Percentiles rank a stretch among this genome's conserved stretches.
phyloP scores from a whole-genome alignment of 2,797 vertebrate genomes.

The Neostethus bicornis region DNA sequence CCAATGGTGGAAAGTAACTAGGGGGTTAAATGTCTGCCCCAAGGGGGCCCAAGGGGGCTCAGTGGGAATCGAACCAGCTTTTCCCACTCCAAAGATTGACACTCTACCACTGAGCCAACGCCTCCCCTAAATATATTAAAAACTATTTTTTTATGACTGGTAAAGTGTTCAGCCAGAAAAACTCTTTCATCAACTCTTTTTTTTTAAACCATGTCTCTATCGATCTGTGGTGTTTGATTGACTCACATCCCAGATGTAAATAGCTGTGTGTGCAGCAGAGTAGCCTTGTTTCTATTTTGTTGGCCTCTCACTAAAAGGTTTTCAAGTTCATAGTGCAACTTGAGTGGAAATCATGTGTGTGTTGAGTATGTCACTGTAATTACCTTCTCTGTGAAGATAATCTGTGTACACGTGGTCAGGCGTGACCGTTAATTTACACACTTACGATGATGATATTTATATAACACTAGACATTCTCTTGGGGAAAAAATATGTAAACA shows the following conservation, averaged over 20 bases:
- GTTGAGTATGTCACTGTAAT: neutral
- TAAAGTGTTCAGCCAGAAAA: too few relatives aligned
- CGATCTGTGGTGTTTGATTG: too few relatives aligned
- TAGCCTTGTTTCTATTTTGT: neutral
- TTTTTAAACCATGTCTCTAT: neutral
- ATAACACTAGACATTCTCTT: constrained; percentile 1
- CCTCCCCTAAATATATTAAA: too few relatives aligned
- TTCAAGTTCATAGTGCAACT: neutral
- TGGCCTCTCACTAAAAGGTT: neutral
- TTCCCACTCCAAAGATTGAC: too few relatives aligned
- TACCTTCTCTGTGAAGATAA: constrained; percentile 2
- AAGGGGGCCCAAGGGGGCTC: too few relatives aligned
- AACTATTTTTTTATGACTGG: too few relatives aligned
- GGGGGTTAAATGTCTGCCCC: too few relatives aligned
- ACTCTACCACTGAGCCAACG: too few relatives aligned
- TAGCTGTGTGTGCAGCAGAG: constrained; percentile 1
- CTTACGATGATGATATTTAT: neutral
- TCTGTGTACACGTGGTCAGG: neutral
- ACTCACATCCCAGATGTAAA: neutral
- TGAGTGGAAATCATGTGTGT: neutral
- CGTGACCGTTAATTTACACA: neutral
- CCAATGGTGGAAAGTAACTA: too few relatives aligned
- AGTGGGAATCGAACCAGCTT: too few relatives aligned
- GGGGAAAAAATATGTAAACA: neutral
- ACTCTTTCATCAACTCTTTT: too few relatives aligned